Percentiles rank a stretch among this genome's conserved stretches.
Conservation (phyloP, 2,888 invertebrate genomes). For the Synergus itoensis region DNA sequence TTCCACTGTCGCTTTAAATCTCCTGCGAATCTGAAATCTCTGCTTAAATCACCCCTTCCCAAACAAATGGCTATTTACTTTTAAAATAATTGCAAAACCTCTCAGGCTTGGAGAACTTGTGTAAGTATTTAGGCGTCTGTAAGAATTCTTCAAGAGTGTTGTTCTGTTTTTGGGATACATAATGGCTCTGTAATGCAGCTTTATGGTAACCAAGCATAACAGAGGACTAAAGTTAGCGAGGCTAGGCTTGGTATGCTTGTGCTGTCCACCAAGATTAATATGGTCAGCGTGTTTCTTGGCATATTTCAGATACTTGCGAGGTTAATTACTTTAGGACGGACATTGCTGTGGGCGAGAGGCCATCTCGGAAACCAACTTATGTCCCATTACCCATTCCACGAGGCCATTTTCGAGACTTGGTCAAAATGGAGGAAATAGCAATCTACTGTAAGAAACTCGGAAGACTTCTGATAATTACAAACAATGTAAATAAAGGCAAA, state of each 20-base stretch:
- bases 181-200: constrained; percentile 43
- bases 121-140: background rate
- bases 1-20: background rate
- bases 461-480: no score
- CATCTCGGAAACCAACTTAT: constrained; percentile 44
- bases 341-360: constrained; percentile 64
- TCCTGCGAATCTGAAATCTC: background rate
- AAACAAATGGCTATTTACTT: constrained; percentile 11
- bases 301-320: constrained; percentile 72
- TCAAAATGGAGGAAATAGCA: background rate
- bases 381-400: constrained; percentile 38
- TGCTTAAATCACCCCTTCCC: background rate
- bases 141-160: background rate
- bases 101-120: background rate
- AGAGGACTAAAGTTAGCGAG: constrained; percentile 47
- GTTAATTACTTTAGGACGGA: constrained; percentile 70
- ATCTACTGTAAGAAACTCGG: background rate
- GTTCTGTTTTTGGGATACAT: background rate
- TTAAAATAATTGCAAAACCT: constrained; percentile 28
- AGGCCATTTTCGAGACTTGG: background rate
- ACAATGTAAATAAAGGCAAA: no score
- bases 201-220: constrained; percentile 39
- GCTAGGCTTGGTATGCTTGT: constrained; percentile 62
- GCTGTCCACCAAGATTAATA: constrained; percentile 69
- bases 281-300: constrained; percentile 74